phyloP scores from a whole-genome alignment of 2,888 invertebrate species.

The Drosophila meridionalis region DNA sequence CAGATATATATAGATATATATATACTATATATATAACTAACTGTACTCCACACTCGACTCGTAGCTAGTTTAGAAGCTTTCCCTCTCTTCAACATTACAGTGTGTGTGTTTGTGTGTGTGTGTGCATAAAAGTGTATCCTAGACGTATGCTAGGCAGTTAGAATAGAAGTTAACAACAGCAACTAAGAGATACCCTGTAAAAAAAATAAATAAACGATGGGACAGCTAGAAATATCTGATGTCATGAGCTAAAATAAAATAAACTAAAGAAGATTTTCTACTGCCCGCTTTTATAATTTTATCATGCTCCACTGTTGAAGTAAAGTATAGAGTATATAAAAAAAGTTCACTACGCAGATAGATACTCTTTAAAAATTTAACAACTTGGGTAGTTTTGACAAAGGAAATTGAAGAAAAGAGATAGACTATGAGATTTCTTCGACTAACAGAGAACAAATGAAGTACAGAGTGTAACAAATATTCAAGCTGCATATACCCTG shows the following conservation, averaged over 20 bases:
- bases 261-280: background rate
- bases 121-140: slow-evolving; percentile 8
- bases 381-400: background rate
- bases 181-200: slow-evolving; percentile 9
- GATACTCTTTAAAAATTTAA: background rate
- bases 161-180: slow-evolving; percentile 6
- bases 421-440: background rate
- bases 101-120: slow-evolving; percentile 19
- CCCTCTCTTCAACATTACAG: slow-evolving; percentile 23
- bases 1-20: slow-evolving; percentile 22
- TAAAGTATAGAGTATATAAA: background rate
- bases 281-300: background rate
- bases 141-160: slow-evolving; percentile 21
- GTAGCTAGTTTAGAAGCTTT: slow-evolving; percentile 69
- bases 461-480: background rate
- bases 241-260: background rate
- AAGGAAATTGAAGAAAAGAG: background rate
- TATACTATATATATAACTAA: slow-evolving; percentile 26
- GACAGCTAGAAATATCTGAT: background rate
- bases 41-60: slow-evolving; percentile 44
- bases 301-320: background rate
- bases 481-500: background rate
- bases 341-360: background rate
- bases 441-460: background rate
- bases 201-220: too few species aligned